Conservation (phyloP, 92 coral and sea anemone genomes). For the Scolanthus callimorphus region DNA sequence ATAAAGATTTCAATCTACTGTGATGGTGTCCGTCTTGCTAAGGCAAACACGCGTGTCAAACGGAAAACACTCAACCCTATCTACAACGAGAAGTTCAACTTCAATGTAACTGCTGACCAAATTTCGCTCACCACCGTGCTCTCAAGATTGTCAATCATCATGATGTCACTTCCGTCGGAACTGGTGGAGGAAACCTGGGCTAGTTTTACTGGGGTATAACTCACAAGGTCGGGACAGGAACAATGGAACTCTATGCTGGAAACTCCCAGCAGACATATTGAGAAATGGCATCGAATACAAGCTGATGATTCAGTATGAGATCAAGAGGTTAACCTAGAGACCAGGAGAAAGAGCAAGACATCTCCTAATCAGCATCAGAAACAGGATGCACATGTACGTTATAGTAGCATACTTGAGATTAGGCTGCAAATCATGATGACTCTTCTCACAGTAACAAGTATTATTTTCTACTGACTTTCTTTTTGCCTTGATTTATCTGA, state of each 20-base stretch:
- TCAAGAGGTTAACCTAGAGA: too few relatives aligned
- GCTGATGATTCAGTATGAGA: too few relatives aligned
- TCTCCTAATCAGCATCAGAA: too few relatives aligned
- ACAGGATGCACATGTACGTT: too few relatives aligned
- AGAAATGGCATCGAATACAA: slow-evolving; percentile 88
- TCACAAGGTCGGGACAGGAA: slow-evolving; percentile 90
- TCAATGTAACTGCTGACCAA: slow-evolving; percentile 91
- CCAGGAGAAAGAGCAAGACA: too few relatives aligned
- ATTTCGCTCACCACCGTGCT: slow-evolving; percentile 92
- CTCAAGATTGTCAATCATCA: slow-evolving; percentile 78
- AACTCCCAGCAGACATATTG: slow-evolving; percentile 90
- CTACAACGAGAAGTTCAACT: slow-evolving; percentile 96
- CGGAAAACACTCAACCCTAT: slow-evolving; percentile 84
- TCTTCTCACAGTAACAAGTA: too few relatives aligned
- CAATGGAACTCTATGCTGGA: slow-evolving; percentile 96
- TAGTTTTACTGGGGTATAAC: slow-evolving; percentile 85
- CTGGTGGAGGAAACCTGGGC: slow-evolving; percentile 59
- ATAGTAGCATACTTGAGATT: too few relatives aligned
- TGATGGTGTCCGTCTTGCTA: slow-evolving; percentile 81
- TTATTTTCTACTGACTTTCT: too few relatives aligned
- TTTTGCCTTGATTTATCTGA: too few relatives aligned
- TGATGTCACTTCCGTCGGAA: slow-evolving; percentile 51
- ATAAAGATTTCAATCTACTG: slow-evolving; percentile 91
- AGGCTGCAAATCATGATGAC: too few relatives aligned
- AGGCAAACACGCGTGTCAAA: slow-evolving; percentile 94